These are phyloP conservation scores for Acropternis orthonyx DNA, from an alignment of 2,797 vertebrate species.

Conservation along the genomic window DNA sequence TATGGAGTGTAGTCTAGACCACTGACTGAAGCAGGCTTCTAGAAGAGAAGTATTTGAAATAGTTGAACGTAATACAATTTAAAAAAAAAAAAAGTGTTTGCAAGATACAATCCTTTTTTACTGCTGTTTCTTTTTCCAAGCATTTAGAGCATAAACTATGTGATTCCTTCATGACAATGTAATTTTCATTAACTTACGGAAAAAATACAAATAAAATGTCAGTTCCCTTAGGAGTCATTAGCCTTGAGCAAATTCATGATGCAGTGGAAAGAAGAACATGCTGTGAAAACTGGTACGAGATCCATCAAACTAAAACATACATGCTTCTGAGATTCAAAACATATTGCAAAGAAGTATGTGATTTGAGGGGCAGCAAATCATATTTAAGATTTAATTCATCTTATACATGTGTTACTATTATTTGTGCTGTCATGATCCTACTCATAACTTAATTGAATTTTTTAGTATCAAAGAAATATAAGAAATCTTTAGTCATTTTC, in stretches of 20 bases:
- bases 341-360: background rate
- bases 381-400: background rate
- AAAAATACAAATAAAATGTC: constrained; percentile 19
- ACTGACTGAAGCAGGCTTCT: background rate
- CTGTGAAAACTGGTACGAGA: background rate
- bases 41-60: background rate
- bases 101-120: background rate
- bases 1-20: background rate
- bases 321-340: background rate
- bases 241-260: background rate
- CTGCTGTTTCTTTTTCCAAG: background rate
- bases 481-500: background rate
- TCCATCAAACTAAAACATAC: background rate
- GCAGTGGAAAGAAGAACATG: background rate
- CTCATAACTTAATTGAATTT: background rate
- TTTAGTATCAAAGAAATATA: background rate
- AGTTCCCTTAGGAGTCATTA: background rate
- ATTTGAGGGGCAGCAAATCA: background rate
- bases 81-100: background rate
- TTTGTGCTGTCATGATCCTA: background rate
- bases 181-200: background rate
- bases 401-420: background rate
- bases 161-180: background rate
- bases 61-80: background rate
- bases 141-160: background rate